A percentile compares a stretch with the other conserved stretches of the same genome.
phyloP scores from a whole-genome alignment of 1,140 invertebrate species.

The Drosophila ohnishii region DNA sequence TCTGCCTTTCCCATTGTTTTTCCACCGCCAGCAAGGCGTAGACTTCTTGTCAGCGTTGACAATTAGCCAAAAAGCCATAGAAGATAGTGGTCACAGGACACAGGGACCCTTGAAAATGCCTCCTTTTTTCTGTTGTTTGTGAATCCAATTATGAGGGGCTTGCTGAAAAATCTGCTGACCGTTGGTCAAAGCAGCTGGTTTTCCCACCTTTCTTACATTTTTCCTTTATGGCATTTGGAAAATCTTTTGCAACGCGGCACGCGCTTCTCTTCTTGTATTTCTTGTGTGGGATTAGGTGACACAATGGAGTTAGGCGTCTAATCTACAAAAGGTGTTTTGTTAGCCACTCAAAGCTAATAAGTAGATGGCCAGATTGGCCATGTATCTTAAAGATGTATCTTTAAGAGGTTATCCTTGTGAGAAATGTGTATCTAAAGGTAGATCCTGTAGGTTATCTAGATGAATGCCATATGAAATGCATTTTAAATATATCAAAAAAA shows the following conservation, averaged over 20 bases:
- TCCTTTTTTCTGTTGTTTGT: constrained; percentile 27
- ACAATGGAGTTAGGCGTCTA: constrained; percentile 21
- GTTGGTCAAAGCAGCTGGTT: constrained; percentile 57
- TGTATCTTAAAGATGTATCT: neutral
- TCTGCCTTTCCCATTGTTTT: constrained; percentile 16
- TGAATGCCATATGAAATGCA: neutral
- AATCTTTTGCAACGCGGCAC: constrained; percentile 54
- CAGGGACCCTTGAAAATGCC: constrained; percentile 20
- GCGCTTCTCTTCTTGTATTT: constrained; percentile 37
- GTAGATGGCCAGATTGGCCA: constrained; percentile 36
- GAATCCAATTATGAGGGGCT: constrained; percentile 70
- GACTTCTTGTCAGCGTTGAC: constrained; percentile 73
- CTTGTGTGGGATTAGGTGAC: constrained; percentile 48
- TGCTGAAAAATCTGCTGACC: constrained; percentile 53
- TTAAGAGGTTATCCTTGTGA: neutral
- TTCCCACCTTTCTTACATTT: constrained; percentile 13
- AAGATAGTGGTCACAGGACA: constrained; percentile 24
- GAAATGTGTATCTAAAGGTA: neutral
- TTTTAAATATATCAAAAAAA: neutral
- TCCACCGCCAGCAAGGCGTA: constrained; percentile 33
- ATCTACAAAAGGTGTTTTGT: constrained; percentile 51
- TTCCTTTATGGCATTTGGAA: constrained; percentile 12
- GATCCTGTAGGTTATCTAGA: too few species aligned
- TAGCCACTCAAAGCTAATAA: constrained; percentile 50
- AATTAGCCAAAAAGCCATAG: constrained; percentile 74